These are phyloP conservation scores for Phaethon lepturus DNA, from an alignment of 2,113 vertebrate genomes.

Conservation along the genomic window DNA sequence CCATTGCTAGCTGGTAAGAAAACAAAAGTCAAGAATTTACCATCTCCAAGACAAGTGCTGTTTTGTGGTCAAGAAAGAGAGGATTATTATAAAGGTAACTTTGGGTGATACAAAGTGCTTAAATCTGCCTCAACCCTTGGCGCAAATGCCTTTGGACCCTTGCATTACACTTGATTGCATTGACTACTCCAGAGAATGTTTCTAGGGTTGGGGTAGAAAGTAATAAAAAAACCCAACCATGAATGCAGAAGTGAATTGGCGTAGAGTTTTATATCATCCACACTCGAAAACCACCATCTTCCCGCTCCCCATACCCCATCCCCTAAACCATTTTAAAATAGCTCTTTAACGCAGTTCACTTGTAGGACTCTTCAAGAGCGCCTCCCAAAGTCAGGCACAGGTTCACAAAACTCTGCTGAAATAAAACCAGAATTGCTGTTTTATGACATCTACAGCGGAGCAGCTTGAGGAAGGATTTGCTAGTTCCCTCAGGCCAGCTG, in stretches of 20 bases:
- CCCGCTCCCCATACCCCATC: neutral
- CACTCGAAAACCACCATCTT: neutral
- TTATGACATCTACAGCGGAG: slow-evolving; percentile 50
- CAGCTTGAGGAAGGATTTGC: slow-evolving; percentile 40
- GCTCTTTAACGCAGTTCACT: neutral
- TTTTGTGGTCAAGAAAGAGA: neutral
- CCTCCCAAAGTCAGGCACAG: slow-evolving; percentile 7
- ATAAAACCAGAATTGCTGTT: slow-evolving; percentile 31
- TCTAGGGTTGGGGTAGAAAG: neutral
- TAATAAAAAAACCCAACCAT: neutral
- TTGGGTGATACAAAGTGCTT: neutral
- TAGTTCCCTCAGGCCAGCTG: slow-evolving; percentile 24
- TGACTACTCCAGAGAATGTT: neutral
- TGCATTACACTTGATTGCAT: neutral
- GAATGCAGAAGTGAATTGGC: neutral
- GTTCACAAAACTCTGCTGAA: slow-evolving; percentile 30
- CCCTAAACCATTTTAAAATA: neutral
- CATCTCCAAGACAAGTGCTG: neutral
- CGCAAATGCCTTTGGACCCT: neutral
- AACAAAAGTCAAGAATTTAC: neutral
- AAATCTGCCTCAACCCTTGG: neutral
- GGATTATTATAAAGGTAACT: neutral
- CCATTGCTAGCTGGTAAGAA: neutral
- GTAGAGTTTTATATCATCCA: neutral
- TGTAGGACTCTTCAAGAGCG: neutral